These are phyloP conservation scores for Passerculus sandwichensis DNA, from an alignment of 2,797 vertebrate genomes.

Conservation along the genomic window DNA sequence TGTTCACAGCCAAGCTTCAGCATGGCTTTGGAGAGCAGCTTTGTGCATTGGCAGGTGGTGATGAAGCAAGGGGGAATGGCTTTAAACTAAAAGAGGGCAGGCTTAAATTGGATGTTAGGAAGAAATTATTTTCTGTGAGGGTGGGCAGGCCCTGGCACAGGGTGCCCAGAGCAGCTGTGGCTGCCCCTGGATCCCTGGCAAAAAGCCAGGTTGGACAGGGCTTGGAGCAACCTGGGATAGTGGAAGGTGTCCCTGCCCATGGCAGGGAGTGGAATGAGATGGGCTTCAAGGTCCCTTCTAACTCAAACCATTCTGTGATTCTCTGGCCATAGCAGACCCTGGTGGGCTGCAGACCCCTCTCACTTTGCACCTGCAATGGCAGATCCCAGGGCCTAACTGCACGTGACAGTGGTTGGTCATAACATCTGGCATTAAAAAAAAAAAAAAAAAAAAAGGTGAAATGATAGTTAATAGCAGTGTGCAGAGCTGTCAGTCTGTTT, in stretches of 20 bases:
- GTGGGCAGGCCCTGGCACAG: neutral
- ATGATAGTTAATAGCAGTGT: neutral
- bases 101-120: neutral
- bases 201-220: fast-evolving
- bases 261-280: neutral
- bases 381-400: neutral
- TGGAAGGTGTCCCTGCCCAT: too few species aligned
- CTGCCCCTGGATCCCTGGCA: neutral
- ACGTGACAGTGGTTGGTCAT: fast-evolving
- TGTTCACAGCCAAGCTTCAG: neutral
- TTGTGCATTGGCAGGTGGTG: neutral
- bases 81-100: neutral
- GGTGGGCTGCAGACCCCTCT: neutral
- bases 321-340: neutral
- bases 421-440: neutral
- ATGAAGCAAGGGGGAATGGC: neutral
- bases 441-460: neutral
- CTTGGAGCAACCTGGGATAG: fast-evolving
- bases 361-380: neutral
- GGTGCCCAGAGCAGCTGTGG: neutral
- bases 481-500: neutral
- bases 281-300: neutral
- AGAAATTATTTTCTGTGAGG: neutral
- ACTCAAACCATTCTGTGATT: neutral
- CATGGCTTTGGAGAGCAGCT: neutral